Evolutionary conservation across 2,888 invertebrate species (phyloP).

Genomic region (Sinodicranocentrus sp.): DNA sequence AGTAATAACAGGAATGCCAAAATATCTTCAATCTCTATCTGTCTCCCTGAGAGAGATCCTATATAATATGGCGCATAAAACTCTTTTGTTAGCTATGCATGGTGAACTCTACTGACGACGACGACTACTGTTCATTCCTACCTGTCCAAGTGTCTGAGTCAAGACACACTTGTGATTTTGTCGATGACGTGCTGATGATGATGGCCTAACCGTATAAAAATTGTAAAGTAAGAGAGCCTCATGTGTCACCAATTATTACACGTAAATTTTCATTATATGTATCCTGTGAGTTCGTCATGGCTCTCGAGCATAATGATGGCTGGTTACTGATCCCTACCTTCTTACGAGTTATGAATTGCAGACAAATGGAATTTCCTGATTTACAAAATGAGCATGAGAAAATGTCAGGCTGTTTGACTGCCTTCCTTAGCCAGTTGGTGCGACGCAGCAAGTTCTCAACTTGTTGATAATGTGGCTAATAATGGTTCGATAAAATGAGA

Average conservation of each 20-base stretch:
- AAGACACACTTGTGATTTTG: conserved; percentile 43
- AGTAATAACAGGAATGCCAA: conserved; percentile 19
- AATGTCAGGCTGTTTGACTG: no score
- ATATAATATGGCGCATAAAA: not conserved
- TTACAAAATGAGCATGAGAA: conserved; percentile 32
- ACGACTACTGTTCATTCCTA: not conserved
- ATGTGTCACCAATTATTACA: conserved; percentile 51
- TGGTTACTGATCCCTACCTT: conserved; percentile 19
- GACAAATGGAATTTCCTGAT: conserved; percentile 69
- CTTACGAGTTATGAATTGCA: conserved; percentile 53
- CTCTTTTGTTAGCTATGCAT: conserved; percentile 23
- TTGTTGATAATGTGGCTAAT: no score
- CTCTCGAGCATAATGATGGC: conserved; percentile 35
- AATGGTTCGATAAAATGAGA: no score
- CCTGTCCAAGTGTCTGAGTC: no score
- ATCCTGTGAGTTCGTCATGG: conserved; percentile 31
- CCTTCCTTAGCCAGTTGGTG: no score
- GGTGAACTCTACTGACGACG: conserved; percentile 20
- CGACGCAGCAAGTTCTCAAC: no score
- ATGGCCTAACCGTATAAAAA: conserved; percentile 45
- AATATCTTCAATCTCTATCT: not conserved
- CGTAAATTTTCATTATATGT: conserved; percentile 41
- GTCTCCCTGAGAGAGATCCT: not conserved
- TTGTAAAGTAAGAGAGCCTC: conserved; percentile 17
- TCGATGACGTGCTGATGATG: conserved; percentile 35